Conservation (phyloP, 2,797 vertebrate genomes). For the Apogon hyalosoma region DNA sequence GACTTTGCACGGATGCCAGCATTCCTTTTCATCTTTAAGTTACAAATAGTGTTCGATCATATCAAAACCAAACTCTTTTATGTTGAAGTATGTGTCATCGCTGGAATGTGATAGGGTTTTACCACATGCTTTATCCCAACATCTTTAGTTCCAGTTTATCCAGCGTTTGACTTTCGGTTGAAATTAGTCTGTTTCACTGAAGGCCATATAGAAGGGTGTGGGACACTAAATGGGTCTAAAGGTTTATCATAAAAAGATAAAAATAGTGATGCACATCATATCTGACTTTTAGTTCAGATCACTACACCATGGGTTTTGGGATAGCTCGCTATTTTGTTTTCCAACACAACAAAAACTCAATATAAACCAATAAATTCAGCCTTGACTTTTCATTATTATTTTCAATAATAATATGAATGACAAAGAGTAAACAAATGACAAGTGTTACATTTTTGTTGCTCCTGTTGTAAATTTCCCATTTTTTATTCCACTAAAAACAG, state of each 20-base stretch:
- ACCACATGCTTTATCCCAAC: background rate
- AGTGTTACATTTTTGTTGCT: too few relatives aligned
- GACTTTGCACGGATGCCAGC: background rate
- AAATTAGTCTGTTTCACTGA: background rate
- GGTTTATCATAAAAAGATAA: slow-evolving; percentile 46
- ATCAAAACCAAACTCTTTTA: background rate
- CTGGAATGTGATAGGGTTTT: accelerated
- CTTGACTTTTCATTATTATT: too few relatives aligned
- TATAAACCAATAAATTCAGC: too few relatives aligned
- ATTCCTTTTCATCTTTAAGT: background rate
- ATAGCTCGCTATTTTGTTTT: background rate
- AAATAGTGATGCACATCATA: background rate
- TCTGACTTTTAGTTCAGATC: background rate
- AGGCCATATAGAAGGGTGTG: slow-evolving; percentile 35
- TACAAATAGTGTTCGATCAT: background rate
- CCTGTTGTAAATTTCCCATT: too few relatives aligned
- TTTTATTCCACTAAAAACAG: too few relatives aligned
- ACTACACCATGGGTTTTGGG: background rate
- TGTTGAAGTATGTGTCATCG: background rate
- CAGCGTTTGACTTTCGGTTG: slow-evolving; percentile 40
- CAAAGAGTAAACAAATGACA: too few relatives aligned
- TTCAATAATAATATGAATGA: too few relatives aligned
- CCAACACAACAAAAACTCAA: too few relatives aligned
- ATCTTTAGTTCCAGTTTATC: background rate
- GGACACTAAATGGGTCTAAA: slow-evolving; percentile 56